phyloP scores from a whole-genome alignment of 2,113 vertebrate species.

The Physeter macrocephalus region DNA sequence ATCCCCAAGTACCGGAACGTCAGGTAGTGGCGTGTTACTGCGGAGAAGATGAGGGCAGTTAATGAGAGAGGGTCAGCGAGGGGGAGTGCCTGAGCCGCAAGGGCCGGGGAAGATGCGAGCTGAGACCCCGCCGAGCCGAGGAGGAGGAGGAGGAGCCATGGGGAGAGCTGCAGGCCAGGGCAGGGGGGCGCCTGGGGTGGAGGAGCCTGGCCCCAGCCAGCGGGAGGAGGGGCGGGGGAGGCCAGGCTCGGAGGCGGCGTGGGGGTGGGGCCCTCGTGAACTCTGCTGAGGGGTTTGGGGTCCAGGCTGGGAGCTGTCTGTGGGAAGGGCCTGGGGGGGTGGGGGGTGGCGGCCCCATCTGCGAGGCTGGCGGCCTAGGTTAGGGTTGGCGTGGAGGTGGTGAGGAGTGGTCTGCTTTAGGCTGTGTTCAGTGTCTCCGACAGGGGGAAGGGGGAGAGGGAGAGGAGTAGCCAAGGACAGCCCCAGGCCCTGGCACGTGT shows the following conservation, averaged over 20 bases:
- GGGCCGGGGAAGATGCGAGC: background rate
- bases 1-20: fast-evolving
- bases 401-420: no score
- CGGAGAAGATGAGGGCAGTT: background rate
- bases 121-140: background rate
- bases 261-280: background rate
- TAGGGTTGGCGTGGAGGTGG: background rate
- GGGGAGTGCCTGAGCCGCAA: background rate
- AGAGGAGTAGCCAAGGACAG: no score
- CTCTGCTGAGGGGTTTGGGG: background rate
- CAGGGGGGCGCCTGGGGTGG: no score
- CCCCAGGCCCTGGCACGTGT: background rate
- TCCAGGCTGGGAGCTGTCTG: background rate
- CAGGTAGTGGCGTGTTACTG: background rate
- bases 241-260: background rate
- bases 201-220: fast-evolving
- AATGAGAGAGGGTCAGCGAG: fast-evolving
- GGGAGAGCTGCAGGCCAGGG: background rate
- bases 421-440: background rate
- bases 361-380: background rate
- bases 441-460: background rate
- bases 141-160: background rate
- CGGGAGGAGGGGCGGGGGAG: fast-evolving
- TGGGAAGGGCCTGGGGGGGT: background rate
- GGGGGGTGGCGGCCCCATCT: no score